Conservation (phyloP, 2,888 invertebrate genomes). For the Gasteruption jaculator region DNA sequence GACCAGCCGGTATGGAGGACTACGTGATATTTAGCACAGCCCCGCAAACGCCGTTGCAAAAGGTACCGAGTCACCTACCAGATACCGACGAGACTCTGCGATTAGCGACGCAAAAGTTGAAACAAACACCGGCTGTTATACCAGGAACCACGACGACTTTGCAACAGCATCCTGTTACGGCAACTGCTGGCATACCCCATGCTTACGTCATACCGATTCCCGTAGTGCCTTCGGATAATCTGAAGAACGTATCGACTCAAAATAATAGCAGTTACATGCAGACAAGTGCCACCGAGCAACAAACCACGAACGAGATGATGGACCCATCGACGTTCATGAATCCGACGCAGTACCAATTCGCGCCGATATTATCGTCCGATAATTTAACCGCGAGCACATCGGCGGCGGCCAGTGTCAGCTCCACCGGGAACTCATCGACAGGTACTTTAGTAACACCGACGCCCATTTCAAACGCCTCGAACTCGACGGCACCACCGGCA, state of each 20-base stretch:
- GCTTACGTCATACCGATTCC: conserved; percentile 49
- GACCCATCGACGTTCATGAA: conserved; percentile 26
- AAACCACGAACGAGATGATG: conserved; percentile 24
- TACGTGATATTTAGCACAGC: conserved; percentile 47
- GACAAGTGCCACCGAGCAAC: conserved; percentile 18
- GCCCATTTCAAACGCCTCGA: conserved; percentile 26
- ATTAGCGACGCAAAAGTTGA: conserved; percentile 45
- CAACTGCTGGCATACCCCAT: conserved; percentile 37
- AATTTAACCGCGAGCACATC: too few relatives aligned
- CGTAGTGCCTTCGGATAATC: conserved; percentile 46
- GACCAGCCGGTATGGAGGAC: conserved; percentile 44
- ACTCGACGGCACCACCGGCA: conserved; percentile 19
- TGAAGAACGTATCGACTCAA: conserved; percentile 34
- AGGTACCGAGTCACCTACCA: conserved; percentile 40
- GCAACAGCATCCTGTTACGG: conserved; percentile 30
- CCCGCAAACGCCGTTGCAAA: conserved; percentile 43
- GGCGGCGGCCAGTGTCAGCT: conserved; percentile 7
- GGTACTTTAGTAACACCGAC: conserved; percentile 33
- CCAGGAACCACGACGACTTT: too few relatives aligned
- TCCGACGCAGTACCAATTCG: conserved; percentile 38
- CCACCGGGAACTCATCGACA: conserved; percentile 22
- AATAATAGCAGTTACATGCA: conserved; percentile 25
- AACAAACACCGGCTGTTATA: conserved; percentile 35
- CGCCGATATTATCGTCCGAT: conserved; percentile 35
- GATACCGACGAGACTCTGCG: conserved; percentile 49